A percentile compares a stretch with the other conserved stretches of the same genome.
Evolutionary conservation across 2,113 vertebrate species (phyloP).

Genomic region (Ciconia boyciana): DNA sequence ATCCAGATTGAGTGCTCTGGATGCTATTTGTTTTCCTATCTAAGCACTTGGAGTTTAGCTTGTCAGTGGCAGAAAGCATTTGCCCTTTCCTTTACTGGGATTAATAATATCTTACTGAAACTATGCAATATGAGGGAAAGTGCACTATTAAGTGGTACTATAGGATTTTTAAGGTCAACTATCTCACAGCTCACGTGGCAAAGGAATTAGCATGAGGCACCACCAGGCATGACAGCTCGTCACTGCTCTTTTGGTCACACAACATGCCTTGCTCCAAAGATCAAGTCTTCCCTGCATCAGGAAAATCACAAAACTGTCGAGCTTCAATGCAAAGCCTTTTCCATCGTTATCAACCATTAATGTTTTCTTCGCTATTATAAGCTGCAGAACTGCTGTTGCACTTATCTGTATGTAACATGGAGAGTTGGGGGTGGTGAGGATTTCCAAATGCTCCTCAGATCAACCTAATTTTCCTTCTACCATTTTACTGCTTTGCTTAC

Average conservation of each 20-base stretch:
- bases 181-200: background rate
- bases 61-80: background rate
- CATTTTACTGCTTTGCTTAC: background rate
- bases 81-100: background rate
- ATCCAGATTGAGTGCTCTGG: background rate
- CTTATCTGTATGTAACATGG: background rate
- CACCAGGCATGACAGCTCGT: background rate
- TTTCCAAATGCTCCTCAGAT: background rate
- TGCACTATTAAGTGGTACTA: background rate
- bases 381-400: background rate
- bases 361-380: background rate
- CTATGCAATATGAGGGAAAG: background rate
- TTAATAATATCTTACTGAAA: background rate
- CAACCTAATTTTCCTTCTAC: background rate
- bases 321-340: background rate
- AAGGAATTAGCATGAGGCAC: background rate
- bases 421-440: background rate
- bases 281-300: conserved; percentile 13
- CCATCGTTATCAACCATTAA: background rate
- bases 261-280: background rate
- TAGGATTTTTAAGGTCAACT: background rate
- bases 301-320: conserved; percentile 58
- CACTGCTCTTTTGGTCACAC: background rate
- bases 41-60: background rate
- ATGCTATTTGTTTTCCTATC: background rate